These are phyloP conservation scores for Drosophila nebulosa DNA, from an alignment of 1,140 invertebrate species.

Conservation along the genomic window DNA sequence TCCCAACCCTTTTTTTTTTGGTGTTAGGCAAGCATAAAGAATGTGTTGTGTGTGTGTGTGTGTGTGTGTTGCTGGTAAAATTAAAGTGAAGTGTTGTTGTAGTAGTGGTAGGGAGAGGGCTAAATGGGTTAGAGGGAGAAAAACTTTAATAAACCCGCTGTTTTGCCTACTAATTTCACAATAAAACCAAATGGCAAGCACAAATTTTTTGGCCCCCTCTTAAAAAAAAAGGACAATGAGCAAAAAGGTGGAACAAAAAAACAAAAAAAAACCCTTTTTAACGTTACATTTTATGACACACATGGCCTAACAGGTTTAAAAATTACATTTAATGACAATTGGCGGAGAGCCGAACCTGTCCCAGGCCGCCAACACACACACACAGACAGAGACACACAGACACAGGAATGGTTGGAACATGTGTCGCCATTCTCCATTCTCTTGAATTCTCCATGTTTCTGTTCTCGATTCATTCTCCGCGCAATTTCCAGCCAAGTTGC, in stretches of 20 bases:
- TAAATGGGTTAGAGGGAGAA: background rate
- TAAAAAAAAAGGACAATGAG: slow-evolving; percentile 23
- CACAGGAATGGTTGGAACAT: slow-evolving; percentile 41
- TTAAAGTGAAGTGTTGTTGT: slow-evolving; percentile 5
- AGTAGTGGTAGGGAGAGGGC: background rate
- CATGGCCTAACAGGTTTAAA: slow-evolving; percentile 77
- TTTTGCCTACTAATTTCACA: slow-evolving; percentile 73
- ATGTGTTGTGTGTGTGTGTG: too few species aligned
- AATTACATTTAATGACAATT: slow-evolving; percentile 79
- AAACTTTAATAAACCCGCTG: slow-evolving; percentile 74
- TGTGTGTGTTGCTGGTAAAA: slow-evolving; percentile 33
- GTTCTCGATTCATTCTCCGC: slow-evolving; percentile 44
- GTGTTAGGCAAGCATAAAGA: slow-evolving; percentile 3
- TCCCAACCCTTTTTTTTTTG: slow-evolving; percentile 10
- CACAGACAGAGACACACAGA: background rate
- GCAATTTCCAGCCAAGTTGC: slow-evolving; percentile 76
- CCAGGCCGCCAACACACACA: slow-evolving; percentile 13
- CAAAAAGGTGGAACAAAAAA: background rate
- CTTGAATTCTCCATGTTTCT: background rate
- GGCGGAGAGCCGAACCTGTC: slow-evolving; percentile 39
- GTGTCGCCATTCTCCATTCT: slow-evolving; percentile 45
- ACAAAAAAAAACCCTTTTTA: slow-evolving; percentile 55
- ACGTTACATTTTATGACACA: slow-evolving; percentile 64
- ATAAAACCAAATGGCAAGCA: slow-evolving; percentile 64
- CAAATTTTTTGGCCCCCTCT: background rate